Conservation (phyloP, 1,140 invertebrate species). For the Drosophila malerkotliana region DNA sequence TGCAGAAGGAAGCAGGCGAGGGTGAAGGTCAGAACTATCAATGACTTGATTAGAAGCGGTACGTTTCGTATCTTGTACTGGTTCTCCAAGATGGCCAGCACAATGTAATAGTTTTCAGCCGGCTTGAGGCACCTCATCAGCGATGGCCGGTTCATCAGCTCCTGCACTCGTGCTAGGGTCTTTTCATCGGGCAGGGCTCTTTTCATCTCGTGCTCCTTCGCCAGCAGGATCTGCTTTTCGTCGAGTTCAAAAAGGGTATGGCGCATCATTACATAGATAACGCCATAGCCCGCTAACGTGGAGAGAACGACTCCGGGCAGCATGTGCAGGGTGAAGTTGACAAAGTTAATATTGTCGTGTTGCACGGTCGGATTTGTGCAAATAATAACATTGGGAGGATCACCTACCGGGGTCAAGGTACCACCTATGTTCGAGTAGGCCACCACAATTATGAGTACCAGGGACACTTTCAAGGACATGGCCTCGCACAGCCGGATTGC, state of each 20-base stretch:
- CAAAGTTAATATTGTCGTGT: constrained; percentile 89
- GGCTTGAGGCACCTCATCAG: constrained; percentile 82
- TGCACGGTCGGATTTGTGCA: constrained; percentile 88
- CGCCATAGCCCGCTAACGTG: constrained; percentile 86
- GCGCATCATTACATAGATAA: constrained; percentile 89
- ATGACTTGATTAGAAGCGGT: constrained; percentile 87
- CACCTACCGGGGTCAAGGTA: constrained; percentile 92
- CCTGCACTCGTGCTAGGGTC: constrained; percentile 86
- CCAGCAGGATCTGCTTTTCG: constrained; percentile 90
- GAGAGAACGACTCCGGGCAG: constrained; percentile 88
- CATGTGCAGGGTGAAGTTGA: constrained; percentile 91
- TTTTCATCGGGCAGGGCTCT: constrained; percentile 91
- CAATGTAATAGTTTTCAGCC: constrained; percentile 85
- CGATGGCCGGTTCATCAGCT: background rate
- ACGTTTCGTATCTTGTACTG: constrained; percentile 85
- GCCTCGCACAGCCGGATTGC: constrained; percentile 94
- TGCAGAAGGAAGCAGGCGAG: constrained; percentile 89
- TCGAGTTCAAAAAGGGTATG: constrained; percentile 87
- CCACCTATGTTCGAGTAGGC: constrained; percentile 94
- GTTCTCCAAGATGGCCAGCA: constrained; percentile 44
- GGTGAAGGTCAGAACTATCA: constrained; percentile 86
- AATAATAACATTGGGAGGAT: constrained; percentile 95
- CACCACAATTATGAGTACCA: constrained; percentile 90
- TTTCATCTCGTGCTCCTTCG: constrained; percentile 89
- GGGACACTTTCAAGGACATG: constrained; percentile 91